These are phyloP conservation scores for Scaptomyza cyrtandrae DNA, from an alignment of 2,888 invertebrate genomes.

Conservation along the genomic window DNA sequence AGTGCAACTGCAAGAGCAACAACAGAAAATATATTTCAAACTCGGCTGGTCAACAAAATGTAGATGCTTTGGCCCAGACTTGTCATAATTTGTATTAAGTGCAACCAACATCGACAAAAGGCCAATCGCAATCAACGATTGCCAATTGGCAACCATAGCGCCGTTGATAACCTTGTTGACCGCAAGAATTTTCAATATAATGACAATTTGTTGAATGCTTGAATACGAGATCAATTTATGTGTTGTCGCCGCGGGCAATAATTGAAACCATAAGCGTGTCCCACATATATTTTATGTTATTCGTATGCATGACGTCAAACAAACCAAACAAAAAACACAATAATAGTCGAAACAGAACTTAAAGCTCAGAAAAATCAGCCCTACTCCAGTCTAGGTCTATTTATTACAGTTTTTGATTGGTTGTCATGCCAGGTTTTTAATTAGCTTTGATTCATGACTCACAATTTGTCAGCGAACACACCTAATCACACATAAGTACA, in stretches of 20 bases:
- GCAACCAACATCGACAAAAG: conserved; percentile 39
- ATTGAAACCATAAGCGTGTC: conserved; percentile 45
- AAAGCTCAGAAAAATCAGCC: conserved; percentile 14
- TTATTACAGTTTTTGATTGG: conserved; percentile 14
- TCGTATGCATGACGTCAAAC: conserved; percentile 7
- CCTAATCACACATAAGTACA: neutral
- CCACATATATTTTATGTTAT: conserved; percentile 20
- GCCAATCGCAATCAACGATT: conserved; percentile 37
- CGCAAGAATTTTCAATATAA: conserved; percentile 68
- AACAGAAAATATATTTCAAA: conserved; percentile 7
- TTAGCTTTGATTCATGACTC: conserved; percentile 46
- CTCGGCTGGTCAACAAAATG: conserved; percentile 23
- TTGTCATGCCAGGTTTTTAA: conserved; percentile 40
- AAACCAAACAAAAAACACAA: neutral
- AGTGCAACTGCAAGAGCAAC: conserved; percentile 37
- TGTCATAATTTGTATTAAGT: conserved; percentile 64
- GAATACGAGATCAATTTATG: conserved; percentile 52
- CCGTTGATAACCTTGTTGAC: conserved; percentile 78
- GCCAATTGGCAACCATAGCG: conserved; percentile 35
- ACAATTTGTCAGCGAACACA: conserved; percentile 26
- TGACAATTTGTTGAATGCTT: conserved; percentile 56
- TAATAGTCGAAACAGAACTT: conserved; percentile 5
- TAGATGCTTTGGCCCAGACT: conserved; percentile 39
- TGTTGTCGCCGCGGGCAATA: conserved; percentile 53
- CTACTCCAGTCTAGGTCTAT: conserved; percentile 18